phyloP scores from a whole-genome alignment of 2,888 invertebrate genomes.

The Bruchidius siliquastri region DNA sequence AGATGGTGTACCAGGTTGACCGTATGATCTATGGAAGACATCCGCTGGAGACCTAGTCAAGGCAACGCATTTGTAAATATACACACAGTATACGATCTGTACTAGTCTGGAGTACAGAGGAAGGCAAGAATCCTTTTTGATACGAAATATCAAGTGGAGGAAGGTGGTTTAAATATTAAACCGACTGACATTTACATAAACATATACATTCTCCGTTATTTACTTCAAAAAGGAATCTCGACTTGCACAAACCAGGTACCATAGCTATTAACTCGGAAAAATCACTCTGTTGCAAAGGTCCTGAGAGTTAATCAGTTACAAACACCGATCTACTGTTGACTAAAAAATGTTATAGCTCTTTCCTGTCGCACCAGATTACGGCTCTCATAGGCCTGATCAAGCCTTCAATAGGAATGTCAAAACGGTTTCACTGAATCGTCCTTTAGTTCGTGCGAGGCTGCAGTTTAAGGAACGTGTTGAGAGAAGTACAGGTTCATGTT shows the following conservation, averaged over 20 bases:
- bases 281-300: no score
- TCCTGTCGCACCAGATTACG: no score
- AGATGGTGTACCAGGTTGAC: neutral
- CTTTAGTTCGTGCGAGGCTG: no score
- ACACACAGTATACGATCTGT: conserved; percentile 1
- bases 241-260: neutral
- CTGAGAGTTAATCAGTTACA: no score
- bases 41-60: conserved; percentile 46
- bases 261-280: neutral
- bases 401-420: no score
- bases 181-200: neutral
- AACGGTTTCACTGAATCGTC: no score
- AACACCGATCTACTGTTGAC: no score
- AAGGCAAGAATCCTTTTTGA: neutral
- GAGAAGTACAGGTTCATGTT: no score
- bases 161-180: neutral
- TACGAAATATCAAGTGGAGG: neutral
- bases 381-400: no score
- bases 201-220: neutral
- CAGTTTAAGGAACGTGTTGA: no score
- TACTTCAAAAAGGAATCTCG: neutral
- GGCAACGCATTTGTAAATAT: conserved; percentile 29
- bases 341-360: no score
- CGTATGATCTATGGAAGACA: conserved; percentile 43
- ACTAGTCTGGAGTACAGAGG: conserved; percentile 15